Conservation (phyloP, 2,888 invertebrate species). For the Aelia acuminata region DNA sequence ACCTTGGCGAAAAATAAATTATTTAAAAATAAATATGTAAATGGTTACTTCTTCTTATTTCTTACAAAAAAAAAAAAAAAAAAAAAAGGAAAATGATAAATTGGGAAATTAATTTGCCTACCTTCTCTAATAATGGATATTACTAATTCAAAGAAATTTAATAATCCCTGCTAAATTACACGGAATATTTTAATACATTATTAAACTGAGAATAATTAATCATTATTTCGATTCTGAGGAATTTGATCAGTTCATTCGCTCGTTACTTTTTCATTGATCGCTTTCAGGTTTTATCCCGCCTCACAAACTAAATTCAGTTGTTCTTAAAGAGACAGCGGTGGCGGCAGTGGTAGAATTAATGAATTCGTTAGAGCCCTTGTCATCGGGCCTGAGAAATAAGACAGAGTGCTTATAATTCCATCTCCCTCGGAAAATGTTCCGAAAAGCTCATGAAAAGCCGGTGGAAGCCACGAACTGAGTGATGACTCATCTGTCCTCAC, state of each 20-base stretch:
- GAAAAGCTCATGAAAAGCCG: conserved; percentile 15
- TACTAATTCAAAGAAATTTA: not conserved
- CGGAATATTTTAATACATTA: not conserved
- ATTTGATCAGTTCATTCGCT: not conserved
- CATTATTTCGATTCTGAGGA: not conserved
- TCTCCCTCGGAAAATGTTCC: not conserved
- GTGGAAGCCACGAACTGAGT: not conserved
- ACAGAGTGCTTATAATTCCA: not conserved
- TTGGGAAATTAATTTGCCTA: too few relatives aligned
- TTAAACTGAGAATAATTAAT: not conserved
- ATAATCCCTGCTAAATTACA: not conserved
- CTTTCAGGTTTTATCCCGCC: not conserved
- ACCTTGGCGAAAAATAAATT: too few relatives aligned
- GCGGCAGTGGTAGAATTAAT: not conserved
- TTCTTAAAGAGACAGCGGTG: not conserved
- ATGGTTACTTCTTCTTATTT: too few relatives aligned
- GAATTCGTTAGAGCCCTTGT: not conserved
- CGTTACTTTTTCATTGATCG: not conserved
- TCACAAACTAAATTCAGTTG: not conserved
- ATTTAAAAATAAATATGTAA: too few relatives aligned
- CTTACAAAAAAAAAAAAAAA: too few relatives aligned
- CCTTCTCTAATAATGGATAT: too few relatives aligned
- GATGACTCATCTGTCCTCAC: conserved; percentile 22
- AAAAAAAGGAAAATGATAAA: too few relatives aligned
- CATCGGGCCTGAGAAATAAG: not conserved